phyloP scores from a whole-genome alignment of 2,888 invertebrate species.

The Saturnia pavonia region DNA sequence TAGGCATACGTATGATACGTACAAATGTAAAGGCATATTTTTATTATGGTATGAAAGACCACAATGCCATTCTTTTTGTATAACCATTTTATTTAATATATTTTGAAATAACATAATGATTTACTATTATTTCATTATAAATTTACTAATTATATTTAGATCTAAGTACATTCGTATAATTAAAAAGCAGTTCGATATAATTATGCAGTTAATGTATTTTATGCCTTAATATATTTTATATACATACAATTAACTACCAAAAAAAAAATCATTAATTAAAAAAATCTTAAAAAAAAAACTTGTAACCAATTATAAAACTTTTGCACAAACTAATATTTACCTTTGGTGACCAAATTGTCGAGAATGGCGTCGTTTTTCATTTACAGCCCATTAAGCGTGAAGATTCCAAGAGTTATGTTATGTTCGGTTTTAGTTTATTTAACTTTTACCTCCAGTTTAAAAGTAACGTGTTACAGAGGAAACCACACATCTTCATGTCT shows the following conservation, averaged over 20 bases:
- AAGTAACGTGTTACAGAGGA: neutral
- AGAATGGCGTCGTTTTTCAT: slow-evolving; percentile 63
- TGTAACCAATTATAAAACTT: neutral
- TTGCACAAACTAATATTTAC: slow-evolving; percentile 30
- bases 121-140: no score
- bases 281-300: neutral
- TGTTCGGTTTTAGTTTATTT: slow-evolving; percentile 19
- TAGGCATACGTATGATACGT: no score
- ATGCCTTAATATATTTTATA: neutral
- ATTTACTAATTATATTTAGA: no score
- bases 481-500: neutral
- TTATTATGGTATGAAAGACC: neutral
- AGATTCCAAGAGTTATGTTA: slow-evolving; percentile 49
- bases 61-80: neutral
- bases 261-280: neutral
- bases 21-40: neutral
- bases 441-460: neutral
- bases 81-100: neutral
- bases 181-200: no score
- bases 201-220: neutral
- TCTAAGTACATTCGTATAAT: no score
- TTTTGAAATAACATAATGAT: neutral
- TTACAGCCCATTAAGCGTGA: slow-evolving; percentile 66
- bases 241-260: neutral
- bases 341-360: slow-evolving; percentile 43